phyloP scores from a whole-genome alignment of 2,888 invertebrate species.

The Andrena bucephala region DNA sequence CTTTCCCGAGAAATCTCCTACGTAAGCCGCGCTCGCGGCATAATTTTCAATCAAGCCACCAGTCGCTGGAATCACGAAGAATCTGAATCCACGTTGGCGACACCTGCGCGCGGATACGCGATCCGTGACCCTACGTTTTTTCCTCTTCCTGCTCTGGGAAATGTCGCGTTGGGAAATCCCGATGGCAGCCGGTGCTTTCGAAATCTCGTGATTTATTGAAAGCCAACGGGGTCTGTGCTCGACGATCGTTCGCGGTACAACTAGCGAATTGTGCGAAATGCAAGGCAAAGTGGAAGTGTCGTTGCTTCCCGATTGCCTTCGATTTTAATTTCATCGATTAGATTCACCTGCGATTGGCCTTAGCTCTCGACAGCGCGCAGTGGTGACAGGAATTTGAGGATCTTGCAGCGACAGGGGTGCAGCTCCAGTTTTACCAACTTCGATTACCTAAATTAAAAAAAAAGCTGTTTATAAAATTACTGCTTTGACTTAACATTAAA shows the following conservation, averaged over 20 bases:
- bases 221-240: background rate
- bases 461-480: no score
- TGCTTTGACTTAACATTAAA: no score
- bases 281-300: background rate
- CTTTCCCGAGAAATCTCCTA: constrained; percentile 68
- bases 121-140: background rate
- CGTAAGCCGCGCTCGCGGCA: constrained; percentile 27
- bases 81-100: constrained; percentile 37
- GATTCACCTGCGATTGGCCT: no score
- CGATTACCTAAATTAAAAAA: no score
- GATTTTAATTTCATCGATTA: no score
- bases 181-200: background rate
- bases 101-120: constrained; percentile 27
- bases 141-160: background rate
- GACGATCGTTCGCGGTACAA: no score
- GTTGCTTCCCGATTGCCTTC: background rate
- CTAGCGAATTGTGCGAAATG: background rate
- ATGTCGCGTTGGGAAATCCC: background rate
- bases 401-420: no score
- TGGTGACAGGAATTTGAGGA: no score
- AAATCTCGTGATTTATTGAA: constrained; percentile 14
- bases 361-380: no score
- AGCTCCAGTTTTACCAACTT: no score
- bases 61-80: constrained; percentile 18
- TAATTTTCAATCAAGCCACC: constrained; percentile 30